Evolutionary conservation across 2,888 invertebrate species (phyloP).

Genomic region (Lepidocyrtinus sp.): DNA sequence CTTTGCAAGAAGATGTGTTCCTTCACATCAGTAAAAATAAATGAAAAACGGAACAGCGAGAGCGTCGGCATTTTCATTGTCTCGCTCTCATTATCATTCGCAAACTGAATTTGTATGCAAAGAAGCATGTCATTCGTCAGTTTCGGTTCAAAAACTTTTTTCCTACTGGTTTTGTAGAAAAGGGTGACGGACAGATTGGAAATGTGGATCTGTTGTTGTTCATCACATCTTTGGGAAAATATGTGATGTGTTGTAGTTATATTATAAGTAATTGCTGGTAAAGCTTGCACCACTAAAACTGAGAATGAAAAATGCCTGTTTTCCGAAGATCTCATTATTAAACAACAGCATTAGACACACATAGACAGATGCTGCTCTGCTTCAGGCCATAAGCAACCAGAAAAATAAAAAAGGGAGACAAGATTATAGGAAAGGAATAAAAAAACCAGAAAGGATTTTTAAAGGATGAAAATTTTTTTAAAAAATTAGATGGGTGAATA

Average conservation of each 20-base stretch:
- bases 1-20: background rate
- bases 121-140: constrained; percentile 46
- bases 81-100: constrained; percentile 15
- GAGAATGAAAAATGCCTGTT: constrained; percentile 34
- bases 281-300: constrained; percentile 12
- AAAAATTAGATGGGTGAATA: constrained; percentile 25
- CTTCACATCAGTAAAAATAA: background rate
- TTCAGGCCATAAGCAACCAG: constrained; percentile 45
- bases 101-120: constrained; percentile 53
- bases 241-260: constrained; percentile 18
- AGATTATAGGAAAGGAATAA: constrained; percentile 18
- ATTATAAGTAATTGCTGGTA: constrained; percentile 4
- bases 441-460: constrained; percentile 11
- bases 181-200: constrained; percentile 38
- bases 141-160: constrained; percentile 19
- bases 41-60: constrained; percentile 6
- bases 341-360: constrained; percentile 11
- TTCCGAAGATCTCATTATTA: constrained; percentile 37
- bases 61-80: constrained; percentile 15
- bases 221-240: constrained; percentile 15
- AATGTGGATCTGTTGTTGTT: constrained; percentile 37
- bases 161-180: constrained; percentile 18
- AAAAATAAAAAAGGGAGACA: constrained; percentile 12
- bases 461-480: constrained; percentile 14
- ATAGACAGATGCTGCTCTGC: constrained; percentile 46